Conservation (phyloP, 2,113 vertebrate species). For the Equus quagga region DNA sequence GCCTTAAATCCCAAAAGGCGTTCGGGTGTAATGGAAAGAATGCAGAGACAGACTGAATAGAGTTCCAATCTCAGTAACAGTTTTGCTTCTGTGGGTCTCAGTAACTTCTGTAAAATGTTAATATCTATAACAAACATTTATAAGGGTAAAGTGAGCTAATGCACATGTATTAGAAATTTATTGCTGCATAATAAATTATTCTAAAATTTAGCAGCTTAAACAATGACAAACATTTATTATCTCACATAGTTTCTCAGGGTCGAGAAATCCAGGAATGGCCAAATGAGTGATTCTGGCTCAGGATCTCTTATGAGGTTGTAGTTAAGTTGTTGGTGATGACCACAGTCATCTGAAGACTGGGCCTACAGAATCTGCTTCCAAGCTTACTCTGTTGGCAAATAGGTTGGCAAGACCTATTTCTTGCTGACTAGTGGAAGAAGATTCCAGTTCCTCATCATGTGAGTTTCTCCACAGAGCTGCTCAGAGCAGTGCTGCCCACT, state of each 20-base stretch:
- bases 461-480: neutral
- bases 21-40: neutral
- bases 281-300: neutral
- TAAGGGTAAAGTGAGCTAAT: neutral
- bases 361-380: neutral
- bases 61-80: neutral
- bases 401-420: neutral
- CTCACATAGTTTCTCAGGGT: neutral
- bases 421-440: neutral
- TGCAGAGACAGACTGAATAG: neutral
- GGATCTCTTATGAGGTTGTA: neutral
- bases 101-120: neutral
- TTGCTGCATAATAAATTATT: neutral
- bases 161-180: neutral
- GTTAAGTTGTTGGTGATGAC: neutral
- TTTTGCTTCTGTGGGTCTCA: neutral
- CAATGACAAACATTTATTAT: neutral
- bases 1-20: neutral
- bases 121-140: neutral
- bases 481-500: neutral
- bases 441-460: neutral
- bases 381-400: neutral
- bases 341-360: neutral
- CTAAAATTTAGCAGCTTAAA: neutral
- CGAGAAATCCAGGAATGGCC: neutral